Evolutionary conservation across 2,888 invertebrate species (phyloP).

Genomic region (Epinotia ramella): DNA sequence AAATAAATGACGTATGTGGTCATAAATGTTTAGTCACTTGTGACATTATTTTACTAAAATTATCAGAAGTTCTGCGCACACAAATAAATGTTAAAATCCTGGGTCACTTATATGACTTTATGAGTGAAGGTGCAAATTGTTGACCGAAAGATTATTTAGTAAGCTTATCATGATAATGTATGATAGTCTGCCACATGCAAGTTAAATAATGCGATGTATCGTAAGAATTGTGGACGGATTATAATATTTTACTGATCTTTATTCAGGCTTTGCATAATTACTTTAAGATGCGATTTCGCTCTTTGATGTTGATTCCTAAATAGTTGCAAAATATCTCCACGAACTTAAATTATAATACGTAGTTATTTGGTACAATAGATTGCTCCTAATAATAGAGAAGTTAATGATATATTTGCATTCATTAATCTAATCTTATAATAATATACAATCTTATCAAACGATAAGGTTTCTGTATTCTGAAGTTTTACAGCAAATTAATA

Average conservation of each 20-base stretch:
- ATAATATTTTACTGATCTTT: neutral
- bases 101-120: neutral
- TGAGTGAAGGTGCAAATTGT: slow-evolving; percentile 2
- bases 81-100: neutral
- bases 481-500: neutral
- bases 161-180: neutral
- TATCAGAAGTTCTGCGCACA: neutral
- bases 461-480: slow-evolving; percentile 11
- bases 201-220: neutral
- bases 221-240: neutral
- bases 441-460: slow-evolving; percentile 30
- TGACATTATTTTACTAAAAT: neutral
- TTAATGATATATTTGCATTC: slow-evolving; percentile 1
- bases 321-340: neutral
- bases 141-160: slow-evolving; percentile 4
- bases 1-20: slow-evolving; percentile 5
- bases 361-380: neutral
- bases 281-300: neutral
- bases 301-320: neutral
- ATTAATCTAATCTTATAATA: slow-evolving; percentile 28
- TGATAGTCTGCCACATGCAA: neutral
- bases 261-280: neutral
- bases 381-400: neutral
- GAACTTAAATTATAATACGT: too few species aligned
- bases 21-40: neutral